Percentiles rank a stretch among this genome's conserved stretches.
Conservation (phyloP, 35 echinoderm and acorn worm genomes). For the Eucidaris tribuloides region DNA sequence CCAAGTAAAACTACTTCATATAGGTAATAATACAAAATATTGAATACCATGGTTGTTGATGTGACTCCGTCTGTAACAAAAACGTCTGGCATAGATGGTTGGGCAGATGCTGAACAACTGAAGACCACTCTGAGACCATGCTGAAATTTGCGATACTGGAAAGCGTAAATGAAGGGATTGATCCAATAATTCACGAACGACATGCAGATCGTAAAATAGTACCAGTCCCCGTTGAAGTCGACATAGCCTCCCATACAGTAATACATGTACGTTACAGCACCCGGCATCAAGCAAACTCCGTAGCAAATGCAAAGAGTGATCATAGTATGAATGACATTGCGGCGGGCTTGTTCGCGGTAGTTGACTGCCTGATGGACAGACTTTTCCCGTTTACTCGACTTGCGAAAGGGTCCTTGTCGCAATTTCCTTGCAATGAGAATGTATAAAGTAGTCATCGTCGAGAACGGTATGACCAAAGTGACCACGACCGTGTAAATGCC, state of each 20-base stretch:
- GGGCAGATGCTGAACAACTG: no score
- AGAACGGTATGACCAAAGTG: conserved; percentile 33
- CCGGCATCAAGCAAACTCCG: conserved; percentile 49
- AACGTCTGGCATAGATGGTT: no score
- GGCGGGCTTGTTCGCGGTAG: conserved; percentile 8
- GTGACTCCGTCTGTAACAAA: no score
- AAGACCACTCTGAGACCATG: conserved; percentile 4
- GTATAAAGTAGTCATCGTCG: conserved; percentile 53
- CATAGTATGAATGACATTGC: conserved; percentile 68
- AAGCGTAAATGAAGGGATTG: conserved; percentile 79
- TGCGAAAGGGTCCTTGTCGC: not conserved
- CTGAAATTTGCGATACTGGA: conserved; percentile 67
- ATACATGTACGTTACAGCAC: conserved; percentile 23
- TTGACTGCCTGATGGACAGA: not conserved
- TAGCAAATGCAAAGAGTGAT: conserved; percentile 46
- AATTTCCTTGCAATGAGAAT: conserved; percentile 36
- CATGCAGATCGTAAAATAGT: conserved; percentile 34
- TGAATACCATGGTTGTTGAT: no score
- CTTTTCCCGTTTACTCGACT: not conserved
- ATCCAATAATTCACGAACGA: conserved; percentile 72
- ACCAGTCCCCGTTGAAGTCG: conserved; percentile 11
- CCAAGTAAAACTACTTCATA: no score
- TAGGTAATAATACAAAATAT: no score
- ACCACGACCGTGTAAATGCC: conserved; percentile 24
- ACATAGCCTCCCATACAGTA: conserved; percentile 1